Base-by-base conservation (phyloP, 64 coral and sea anemone species). In the Montipora capricornis region DNA sequence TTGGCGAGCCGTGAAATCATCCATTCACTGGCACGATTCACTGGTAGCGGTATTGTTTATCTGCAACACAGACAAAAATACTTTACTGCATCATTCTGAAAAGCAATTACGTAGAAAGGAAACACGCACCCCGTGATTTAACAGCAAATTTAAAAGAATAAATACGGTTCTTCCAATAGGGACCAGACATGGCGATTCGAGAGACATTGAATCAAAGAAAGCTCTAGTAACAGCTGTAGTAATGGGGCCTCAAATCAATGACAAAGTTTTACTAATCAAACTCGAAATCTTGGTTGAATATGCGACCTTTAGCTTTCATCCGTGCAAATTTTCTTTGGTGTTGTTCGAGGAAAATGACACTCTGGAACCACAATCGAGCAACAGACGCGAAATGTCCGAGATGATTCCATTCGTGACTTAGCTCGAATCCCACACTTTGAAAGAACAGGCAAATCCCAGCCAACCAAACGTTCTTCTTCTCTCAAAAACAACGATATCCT, bases 1-100 rank as follows among this genome's bases (percentile, higher is more conserved):
- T n/a, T 86, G 20, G 62, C 82, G 82, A 51, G 82, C 47, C 47
- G 8, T 10, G 7, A 50, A 86, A n/a, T 68, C 29, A 13, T 20
- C 46, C 15, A 86, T 50, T 49, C 19, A 44, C 82, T 45, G 66
- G 62, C 8, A 47, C 9, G 5, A 22, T 82, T 64, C 11, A 20
- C 46, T 71, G 82, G 17, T 50, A 8, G 3, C 47, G 8, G 82
- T 86, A 86, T 86, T 86, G 82, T 86, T 86, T 86, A 70, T 86
- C 82, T 86, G 68, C 4, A 51, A n/a, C 66, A 86, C 17, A 86
- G 45, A 70, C 62, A 86, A 70, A 86, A 86, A 71, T 86, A 71
- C 62, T 71, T 86, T 86, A 86, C 44, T n/a, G 17, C 46, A 73
- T 20, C 2, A 73, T 48, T 86, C 71, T 49, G 58, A 70, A 86